phyloP scores from a whole-genome alignment of 35 echinoderm and acorn worm genomes.

The Apostichopus japonicus region DNA sequence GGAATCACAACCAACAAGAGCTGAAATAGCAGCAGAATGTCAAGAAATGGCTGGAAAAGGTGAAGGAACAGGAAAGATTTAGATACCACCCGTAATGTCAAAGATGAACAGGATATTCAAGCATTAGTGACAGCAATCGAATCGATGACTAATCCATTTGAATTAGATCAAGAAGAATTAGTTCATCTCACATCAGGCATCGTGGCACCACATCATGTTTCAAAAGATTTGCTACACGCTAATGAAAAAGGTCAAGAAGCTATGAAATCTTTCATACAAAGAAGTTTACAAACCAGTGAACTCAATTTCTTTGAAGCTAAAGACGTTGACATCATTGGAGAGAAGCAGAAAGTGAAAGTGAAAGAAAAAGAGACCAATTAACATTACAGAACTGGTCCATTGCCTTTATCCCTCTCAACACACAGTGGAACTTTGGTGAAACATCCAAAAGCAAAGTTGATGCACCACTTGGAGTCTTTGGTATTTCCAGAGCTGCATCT shows the following conservation, averaged over 20 bases:
- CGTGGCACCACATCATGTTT: conserved; percentile 17
- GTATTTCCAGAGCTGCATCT: not conserved
- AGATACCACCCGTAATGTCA: conserved; percentile 1
- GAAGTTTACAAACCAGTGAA: conserved; percentile 3
- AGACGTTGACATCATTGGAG: conserved; percentile 30
- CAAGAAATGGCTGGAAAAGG: conserved; percentile 66
- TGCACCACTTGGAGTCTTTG: conserved; percentile 54
- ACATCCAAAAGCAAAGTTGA: conserved; percentile 62
- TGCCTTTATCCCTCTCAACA: conserved; percentile 51
- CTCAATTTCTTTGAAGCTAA: conserved; percentile 43
- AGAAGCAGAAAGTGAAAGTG: too few relatives aligned
- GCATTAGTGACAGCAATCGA: conserved; percentile 41
- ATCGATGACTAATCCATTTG: conserved; percentile 67
- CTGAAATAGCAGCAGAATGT: conserved; percentile 47
- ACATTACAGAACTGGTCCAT: conserved; percentile 44
- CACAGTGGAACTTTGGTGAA: conserved; percentile 66
- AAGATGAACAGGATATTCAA: conserved; percentile 59
- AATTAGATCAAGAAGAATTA: conserved; percentile 17
- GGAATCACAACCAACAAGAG: conserved; percentile 58
- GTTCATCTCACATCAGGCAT: conserved; percentile 59
- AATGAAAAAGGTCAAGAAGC: not conserved
- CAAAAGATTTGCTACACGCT: conserved; percentile 17
- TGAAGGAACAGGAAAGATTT: conserved; percentile 14
- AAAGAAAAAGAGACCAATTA: conserved; percentile 51
- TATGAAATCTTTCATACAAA: too few relatives aligned